Conservation (phyloP, 2,888 invertebrate genomes). For the Philereme vetulata region DNA sequence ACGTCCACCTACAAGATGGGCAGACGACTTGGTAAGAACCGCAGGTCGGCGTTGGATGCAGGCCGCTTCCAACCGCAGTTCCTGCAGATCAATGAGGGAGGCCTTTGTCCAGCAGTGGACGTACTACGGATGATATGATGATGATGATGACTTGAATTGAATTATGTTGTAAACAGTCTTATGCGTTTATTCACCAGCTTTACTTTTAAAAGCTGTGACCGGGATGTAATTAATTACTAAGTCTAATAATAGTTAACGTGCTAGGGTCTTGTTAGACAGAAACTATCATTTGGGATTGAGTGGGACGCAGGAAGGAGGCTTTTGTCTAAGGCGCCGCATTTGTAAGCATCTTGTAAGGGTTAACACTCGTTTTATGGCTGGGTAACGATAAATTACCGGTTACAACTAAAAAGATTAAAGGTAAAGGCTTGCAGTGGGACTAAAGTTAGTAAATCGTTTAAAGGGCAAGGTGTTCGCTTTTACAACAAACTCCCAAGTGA, state of each 20-base stretch:
- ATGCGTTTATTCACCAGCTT: constrained; percentile 2
- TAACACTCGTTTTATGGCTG: constrained; percentile 19
- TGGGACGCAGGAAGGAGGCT: constrained; percentile 47
- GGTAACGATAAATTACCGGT: constrained; percentile 8
- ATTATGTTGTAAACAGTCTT: no score
- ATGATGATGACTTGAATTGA: not conserved
- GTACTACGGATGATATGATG: no score
- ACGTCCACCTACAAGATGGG: no score
- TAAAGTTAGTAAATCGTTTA: no score
- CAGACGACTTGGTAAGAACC: no score
- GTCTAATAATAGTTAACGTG: constrained; percentile 53
- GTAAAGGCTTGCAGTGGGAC: no score
- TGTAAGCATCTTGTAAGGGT: constrained; percentile 33
- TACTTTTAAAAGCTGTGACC: constrained; percentile 26
- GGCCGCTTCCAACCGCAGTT: no score
- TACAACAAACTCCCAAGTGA: no score
- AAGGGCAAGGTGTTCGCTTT: no score
- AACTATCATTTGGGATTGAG: constrained; percentile 67
- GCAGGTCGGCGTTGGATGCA: no score
- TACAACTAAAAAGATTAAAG: constrained; percentile 1
- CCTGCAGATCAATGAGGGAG: no score
- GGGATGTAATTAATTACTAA: constrained; percentile 68
- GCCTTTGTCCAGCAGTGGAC: no score
- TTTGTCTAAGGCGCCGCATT: constrained; percentile 32
- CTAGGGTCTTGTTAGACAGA: constrained; percentile 53